Evolutionary conservation across 2,797 vertebrate genomes (phyloP), one percentile per base, ranked within the genome.

Genomic region (Rhinogobio ventralis): DNA sequence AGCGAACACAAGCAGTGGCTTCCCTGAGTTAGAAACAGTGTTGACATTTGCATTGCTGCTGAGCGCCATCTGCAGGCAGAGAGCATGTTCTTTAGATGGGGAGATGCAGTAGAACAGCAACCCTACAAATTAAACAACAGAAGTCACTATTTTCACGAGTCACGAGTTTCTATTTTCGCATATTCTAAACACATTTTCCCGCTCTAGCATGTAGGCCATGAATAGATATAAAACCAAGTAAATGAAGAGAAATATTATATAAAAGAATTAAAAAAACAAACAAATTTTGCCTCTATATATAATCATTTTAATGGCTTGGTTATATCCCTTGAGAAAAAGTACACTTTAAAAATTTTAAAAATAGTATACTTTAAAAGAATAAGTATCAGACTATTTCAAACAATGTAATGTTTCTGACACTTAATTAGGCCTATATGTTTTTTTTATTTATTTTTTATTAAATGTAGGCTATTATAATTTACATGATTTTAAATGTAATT

Each of bases 31-130:
- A 36, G 92, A 90, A 49, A 76, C 89, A 79, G 93, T 96, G 92
- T 97, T 96, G 81, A 95, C 92, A 84, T 97, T 94, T 1, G 96
- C 96, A 49, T 94, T 94, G 1, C 90, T 68, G n/a, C 93, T 91
- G 36, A 97, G 92, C 30, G 92, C 95, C 85, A 96, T 93, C 66
- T 93, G 67, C 39, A 90, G 83, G 85, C 96, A 97, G 82, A 85
- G 93, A 80, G 89, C 86, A 85, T 97, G 96, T 5, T 93, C 91
- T 71, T 88, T 91, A 5, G 96, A 95, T 30, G 96, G 95, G n/a
- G 89, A 90, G 87, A 97, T 92, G 90, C 96, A 96, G 90, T 96
- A 96, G 91, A 96, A 97, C 85, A 97, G 88, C 89, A 96, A 28
- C 11, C 96, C 96, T 97, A 39, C 45, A 87, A 49, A 67, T 1